Conservation (phyloP, 2,113 vertebrate genomes). For the Aythya baeri region DNA sequence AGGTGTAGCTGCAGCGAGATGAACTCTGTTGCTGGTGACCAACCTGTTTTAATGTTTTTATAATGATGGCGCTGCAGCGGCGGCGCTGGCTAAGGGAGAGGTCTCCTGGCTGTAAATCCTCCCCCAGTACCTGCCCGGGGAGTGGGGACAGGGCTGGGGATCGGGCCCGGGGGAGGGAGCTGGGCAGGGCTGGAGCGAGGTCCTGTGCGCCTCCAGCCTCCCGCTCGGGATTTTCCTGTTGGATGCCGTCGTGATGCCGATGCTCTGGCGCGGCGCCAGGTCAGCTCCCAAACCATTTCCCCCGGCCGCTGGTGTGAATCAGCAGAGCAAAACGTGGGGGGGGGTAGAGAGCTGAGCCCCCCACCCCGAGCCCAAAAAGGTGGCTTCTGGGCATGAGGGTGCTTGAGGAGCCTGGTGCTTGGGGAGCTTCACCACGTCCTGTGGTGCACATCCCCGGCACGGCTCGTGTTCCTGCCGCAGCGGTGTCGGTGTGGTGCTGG, state of each 20-base stretch:
- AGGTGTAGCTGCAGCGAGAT: background rate
- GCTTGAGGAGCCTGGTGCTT: background rate
- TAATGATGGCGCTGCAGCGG: background rate
- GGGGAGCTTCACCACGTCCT: too few species aligned
- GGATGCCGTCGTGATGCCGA: background rate
- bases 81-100: background rate
- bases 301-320: background rate
- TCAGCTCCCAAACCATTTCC: accelerated
- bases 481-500: accelerated
- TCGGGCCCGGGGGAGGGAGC: background rate
- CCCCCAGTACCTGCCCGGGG: background rate
- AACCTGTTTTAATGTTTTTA: slow-evolving; percentile 1
- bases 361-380: accelerated
- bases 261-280: accelerated
- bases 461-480: background rate
- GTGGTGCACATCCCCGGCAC: background rate
- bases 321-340: too few species aligned
- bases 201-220: accelerated
- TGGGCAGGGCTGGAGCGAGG: accelerated
- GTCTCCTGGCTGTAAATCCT: background rate
- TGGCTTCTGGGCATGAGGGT: background rate
- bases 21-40: background rate
- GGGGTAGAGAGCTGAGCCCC: too few species aligned
- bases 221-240: accelerated
- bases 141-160: background rate